Evolutionary conservation across 2,113 vertebrate genomes (phyloP), one percentile per base, ranked within the genome.

Genomic region (Myxocyprinus asiaticus): DNA sequence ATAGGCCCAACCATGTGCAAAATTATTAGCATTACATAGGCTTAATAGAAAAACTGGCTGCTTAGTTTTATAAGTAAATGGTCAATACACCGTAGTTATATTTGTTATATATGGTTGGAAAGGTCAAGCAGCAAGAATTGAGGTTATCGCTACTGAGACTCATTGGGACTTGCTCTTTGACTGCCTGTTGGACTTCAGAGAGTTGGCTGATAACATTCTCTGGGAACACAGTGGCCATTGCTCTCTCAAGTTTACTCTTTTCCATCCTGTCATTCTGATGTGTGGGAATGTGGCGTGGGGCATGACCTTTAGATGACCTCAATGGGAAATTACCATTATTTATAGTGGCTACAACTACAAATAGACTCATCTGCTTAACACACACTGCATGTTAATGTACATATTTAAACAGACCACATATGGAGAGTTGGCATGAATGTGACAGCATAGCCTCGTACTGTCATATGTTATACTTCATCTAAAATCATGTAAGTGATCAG

Each of bases 261-360:
- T 92, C 91, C 92, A 92, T 92, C 83, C 82, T 81, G 87, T 92
- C 90, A 92, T 88, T 22, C 51, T 48, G 45, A 9, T 65, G 79
- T 50, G 78, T 82, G 82, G 74, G 82, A 83, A 83, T 64, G 73
- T 5, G 62, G 59, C 42, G 9, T 9, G 33, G n/a, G n/a, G n/a
- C 22, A 33, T 45, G 77, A 79, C 77, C 77, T 67, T 58, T 44
- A 42, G 70, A 67, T 47, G 12, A 75, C 71, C 71, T 48, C n/a
- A 4, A 6, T 15, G 71, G 12, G 65, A 55, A 48, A 66, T 42
- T 45, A 42, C 45, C 67, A 70, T 63, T 66, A 62, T 61, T 73
- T 14, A 17, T 76, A 64, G 64, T 42, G 64, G 9, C 51, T 5
- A 12, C n/a, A 51, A n/a, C 22, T 62, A 53, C 14, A 67, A 68